Conservation (phyloP, 1,140 invertebrate species). For the Scaptomyza pallida region DNA sequence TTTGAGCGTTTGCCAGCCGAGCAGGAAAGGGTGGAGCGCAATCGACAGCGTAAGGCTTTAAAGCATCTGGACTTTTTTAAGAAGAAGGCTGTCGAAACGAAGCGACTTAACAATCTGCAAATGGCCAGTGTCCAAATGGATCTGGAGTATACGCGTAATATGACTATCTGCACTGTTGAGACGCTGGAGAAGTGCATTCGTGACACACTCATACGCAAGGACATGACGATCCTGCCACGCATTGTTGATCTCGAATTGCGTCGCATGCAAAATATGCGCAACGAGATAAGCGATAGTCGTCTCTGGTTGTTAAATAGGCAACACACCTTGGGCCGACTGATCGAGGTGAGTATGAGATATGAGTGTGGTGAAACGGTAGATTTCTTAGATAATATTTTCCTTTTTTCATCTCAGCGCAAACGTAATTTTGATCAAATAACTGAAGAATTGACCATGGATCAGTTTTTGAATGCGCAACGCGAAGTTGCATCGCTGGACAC, state of each 20-base stretch:
- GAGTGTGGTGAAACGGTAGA: too few species aligned
- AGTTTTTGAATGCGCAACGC: constrained; percentile 26
- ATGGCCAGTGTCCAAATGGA: constrained; percentile 21
- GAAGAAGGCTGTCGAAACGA: background rate
- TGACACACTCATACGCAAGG: constrained; percentile 11
- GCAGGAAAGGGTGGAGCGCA: background rate
- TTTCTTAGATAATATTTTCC: background rate
- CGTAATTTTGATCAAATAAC: constrained; percentile 38
- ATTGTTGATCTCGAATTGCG: constrained; percentile 24
- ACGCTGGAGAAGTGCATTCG: constrained; percentile 14
- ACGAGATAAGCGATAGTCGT: constrained; percentile 43
- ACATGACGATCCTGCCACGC: constrained; percentile 10
- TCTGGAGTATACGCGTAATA: background rate
- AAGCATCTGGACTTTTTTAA: constrained; percentile 14
- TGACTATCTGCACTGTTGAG: background rate
- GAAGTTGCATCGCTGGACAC: constrained; percentile 14
- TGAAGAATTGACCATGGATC: constrained; percentile 34
- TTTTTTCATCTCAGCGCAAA: constrained; percentile 27
- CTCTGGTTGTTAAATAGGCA: constrained; percentile 22
- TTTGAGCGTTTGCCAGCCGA: background rate
- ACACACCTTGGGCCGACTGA: constrained; percentile 33
- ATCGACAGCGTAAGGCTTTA: constrained; percentile 3
- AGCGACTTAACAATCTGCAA: background rate
- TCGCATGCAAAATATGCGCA: constrained; percentile 25
- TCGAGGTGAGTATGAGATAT: constrained; percentile 35